Base-by-base conservation (phyloP, 2,113 vertebrate species). In the Poeciliopsis turrubarensis region DNA sequence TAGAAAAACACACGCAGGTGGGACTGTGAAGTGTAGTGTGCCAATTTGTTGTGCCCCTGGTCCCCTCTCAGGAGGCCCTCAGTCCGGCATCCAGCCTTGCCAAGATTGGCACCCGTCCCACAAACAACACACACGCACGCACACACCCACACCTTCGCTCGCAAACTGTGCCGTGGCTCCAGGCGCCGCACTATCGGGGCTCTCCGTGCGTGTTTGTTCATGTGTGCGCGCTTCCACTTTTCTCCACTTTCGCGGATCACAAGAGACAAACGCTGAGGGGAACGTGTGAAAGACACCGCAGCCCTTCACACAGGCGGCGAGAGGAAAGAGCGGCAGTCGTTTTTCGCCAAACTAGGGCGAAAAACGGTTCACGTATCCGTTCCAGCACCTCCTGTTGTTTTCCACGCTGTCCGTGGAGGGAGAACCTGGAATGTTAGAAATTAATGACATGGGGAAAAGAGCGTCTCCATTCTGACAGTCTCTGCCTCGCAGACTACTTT, bases 41-140 rank as follows among this genome's bases (percentile, higher is more conserved):
- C 91, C 90, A 92, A 92, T 90, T 89, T 92, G 89, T 77, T 88
- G 87, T 86, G 87, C 89, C 87, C 91, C 80, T 84, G 87, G 89
- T 92, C 91, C 87, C 89, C 81, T 92, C 91, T 89, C 90, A 79
- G 85, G 90, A 86, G 91, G 78, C 85, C 66, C 77, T 73, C 73
- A 86, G 81, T 72, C 90, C 88, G 86, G 87, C 87, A 89, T 89
- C 75, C 86, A 91, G 83, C 86, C 89, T 77, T 88, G 90, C 87
- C 89, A 91, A 87, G 72, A 81, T 80, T 92, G 91, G 91, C 91
- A 90, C 83, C 41, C 68, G 69, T 90, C 91, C 91, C 83, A 51
- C 70, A 65, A 67, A 87, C 83, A 83, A 82, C 70, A 72, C 71
- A 47, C 78, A 84, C 70, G 77, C 78, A 84, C 70, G 79, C 1